A percentile compares a stretch with the other conserved stretches of the same genome.
phyloP scores from a whole-genome alignment of 1,140 invertebrate species.

The Psix sp. region DNA sequence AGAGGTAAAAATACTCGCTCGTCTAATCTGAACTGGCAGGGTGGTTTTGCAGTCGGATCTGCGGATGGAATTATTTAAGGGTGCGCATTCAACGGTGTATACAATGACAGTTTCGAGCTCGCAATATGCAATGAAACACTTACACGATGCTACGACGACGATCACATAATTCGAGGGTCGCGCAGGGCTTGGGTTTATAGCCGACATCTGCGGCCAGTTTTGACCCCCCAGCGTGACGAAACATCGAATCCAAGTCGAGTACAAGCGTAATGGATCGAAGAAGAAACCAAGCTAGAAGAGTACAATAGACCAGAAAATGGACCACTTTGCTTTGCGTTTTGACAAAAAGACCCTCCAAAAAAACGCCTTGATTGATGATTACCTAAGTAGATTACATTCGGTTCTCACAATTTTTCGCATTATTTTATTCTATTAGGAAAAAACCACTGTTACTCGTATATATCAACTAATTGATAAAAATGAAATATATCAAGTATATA shows the following conservation, averaged over 20 bases:
- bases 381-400: no score
- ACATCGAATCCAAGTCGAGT: constrained; percentile 60
- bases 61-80: constrained; percentile 75
- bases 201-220: constrained; percentile 76
- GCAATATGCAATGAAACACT: constrained; percentile 25
- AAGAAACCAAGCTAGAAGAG: no score
- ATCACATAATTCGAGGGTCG: constrained; percentile 49
- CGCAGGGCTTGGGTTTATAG: constrained; percentile 64
- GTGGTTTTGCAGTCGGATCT: constrained; percentile 58
- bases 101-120: constrained; percentile 62
- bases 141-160: constrained; percentile 20
- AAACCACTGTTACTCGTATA: no score
- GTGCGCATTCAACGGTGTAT: constrained; percentile 71
- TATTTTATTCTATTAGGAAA: no score
- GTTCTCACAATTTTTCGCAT: no score
- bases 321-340: no score
- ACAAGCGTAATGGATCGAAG: constrained; percentile 10
- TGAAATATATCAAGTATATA: no score
- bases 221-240: constrained; percentile 74
- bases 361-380: no score
- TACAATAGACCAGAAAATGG: no score
- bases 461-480: no score
- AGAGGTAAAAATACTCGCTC: constrained; percentile 50
- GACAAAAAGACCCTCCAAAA: no score
- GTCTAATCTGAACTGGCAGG: constrained; percentile 63